Base-by-base conservation (phyloP, 2,113 vertebrate species). In the Dromas ardeola region DNA sequence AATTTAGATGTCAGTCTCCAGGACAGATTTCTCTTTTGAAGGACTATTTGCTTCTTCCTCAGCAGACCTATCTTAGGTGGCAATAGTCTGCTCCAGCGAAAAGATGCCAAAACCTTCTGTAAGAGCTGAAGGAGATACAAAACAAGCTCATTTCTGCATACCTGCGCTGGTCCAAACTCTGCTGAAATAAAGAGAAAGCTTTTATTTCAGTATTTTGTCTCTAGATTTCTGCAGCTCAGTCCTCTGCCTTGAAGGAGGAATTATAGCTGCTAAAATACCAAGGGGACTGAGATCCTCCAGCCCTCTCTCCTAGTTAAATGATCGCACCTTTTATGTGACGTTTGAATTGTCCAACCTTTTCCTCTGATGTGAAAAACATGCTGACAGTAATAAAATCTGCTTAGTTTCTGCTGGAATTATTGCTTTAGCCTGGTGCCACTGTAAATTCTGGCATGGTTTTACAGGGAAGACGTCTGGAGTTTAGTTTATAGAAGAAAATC, bases 291-390 rank as follows among this genome's bases (percentile, higher is more conserved):
- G 43, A 78, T 67, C 43, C 38, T 92, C 36, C 32, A 87, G 19
- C 63, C 11, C 22, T 53, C 59, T 27, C 22, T 69, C 69, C 86
- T 26, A 79, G 70, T 79, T 67, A 95, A 86, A 85, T 3, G 13
- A 93, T 91, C 52, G 30, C 66, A 83, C 29, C 59, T 96, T 87
- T 97, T 81, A 89, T 92, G 79, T 86, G 62, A 43, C 63, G 56
- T n/a, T 36, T 65, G 71, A 93, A 59, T 66, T 50, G 52, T 82
- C 79, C 90, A 79, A 11, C 63, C 42, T 92, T 65, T 82, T 85
- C 66, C 90, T 92, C 49, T 96, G 90, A 97, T 96, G 94, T 77
- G 95, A 88, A 97, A 97, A 97, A 70, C 96, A 97, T 55, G 53
- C 67, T 94, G 96, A 93, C 90, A 92, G 67, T 62, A 91, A 92